These are phyloP conservation scores for Drosophila insularis DNA, from an alignment of 1,140 invertebrate species.

Conservation along the genomic window DNA sequence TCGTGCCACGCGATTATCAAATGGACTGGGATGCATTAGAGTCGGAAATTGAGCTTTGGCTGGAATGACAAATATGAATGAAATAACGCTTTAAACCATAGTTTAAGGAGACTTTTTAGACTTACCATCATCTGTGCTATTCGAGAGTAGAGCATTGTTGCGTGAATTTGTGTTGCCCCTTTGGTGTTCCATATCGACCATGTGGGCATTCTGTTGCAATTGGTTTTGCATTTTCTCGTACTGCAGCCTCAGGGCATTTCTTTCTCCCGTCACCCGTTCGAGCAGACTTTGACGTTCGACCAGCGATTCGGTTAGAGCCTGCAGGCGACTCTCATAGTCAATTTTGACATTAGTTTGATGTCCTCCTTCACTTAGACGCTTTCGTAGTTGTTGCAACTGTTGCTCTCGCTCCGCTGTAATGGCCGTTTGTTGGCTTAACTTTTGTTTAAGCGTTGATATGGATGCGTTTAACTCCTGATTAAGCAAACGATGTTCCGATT, in stretches of 20 bases:
- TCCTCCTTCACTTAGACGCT: constrained; percentile 47
- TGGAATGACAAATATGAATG: constrained; percentile 11
- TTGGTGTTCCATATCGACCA: constrained; percentile 56
- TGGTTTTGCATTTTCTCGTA: constrained; percentile 90
- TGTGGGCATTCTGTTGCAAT: constrained; percentile 57
- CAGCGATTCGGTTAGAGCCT: constrained; percentile 89
- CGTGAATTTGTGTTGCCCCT: constrained; percentile 40
- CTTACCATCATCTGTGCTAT: constrained; percentile 86
- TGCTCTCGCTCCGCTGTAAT: constrained; percentile 70
- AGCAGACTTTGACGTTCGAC: constrained; percentile 91
- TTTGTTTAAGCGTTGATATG: not conserved
- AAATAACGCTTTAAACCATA: not conserved
- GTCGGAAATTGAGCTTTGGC: constrained; percentile 87
- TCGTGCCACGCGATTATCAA: constrained; percentile 90
- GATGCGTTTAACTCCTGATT: constrained; percentile 68
- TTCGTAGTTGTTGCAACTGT: constrained; percentile 61
- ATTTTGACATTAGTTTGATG: constrained; percentile 45
- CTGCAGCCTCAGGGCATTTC: constrained; percentile 90
- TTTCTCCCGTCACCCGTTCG: constrained; percentile 90
- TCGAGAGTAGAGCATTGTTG: constrained; percentile 83
- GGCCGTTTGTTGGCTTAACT: constrained; percentile 75
- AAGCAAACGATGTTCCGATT: constrained; percentile 68
- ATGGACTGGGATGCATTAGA: constrained; percentile 89
- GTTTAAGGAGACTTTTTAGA: too few species aligned
- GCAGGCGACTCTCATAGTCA: constrained; percentile 88